Conservation (phyloP, 2,888 invertebrate species). For the Elaeidobius kamerunicus region DNA sequence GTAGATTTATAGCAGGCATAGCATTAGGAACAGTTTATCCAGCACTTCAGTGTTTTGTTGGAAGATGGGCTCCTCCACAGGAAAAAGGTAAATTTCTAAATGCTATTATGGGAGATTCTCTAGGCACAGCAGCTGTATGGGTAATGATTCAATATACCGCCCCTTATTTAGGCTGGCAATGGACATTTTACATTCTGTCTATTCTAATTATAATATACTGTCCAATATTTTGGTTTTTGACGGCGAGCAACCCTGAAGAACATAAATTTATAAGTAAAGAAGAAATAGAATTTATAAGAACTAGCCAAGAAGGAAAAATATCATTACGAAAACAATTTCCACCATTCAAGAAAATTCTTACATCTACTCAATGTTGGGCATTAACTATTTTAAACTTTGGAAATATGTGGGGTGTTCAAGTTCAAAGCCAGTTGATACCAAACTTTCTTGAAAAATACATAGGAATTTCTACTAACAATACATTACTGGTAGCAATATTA, state of each 20-base stretch:
- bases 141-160: constrained; percentile 9
- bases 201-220: constrained; percentile 14
- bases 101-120: constrained; percentile 16
- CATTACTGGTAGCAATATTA: constrained; percentile 13
- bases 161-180: constrained; percentile 14
- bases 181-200: constrained; percentile 21
- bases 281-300: constrained; percentile 18
- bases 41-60: constrained; percentile 15
- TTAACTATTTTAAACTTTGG: constrained; percentile 20
- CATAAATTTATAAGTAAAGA: constrained; percentile 13
- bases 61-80: constrained; percentile 21
- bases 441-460: constrained; percentile 16
- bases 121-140: constrained; percentile 20
- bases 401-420: constrained; percentile 10
- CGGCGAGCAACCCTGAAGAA: constrained; percentile 16
- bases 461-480: constrained; percentile 10
- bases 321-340: constrained; percentile 11
- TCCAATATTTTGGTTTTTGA: constrained; percentile 14
- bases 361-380: constrained; percentile 16
- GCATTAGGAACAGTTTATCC: constrained; percentile 20
- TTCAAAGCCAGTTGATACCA: constrained; percentile 18
- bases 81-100: constrained; percentile 25
- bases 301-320: constrained; percentile 10
- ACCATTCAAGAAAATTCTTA: constrained; percentile 9
- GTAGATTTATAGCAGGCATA: constrained; percentile 18